Percentiles rank a stretch among this genome's conserved stretches.
phyloP scores from a whole-genome alignment of 1,140 invertebrate genomes.

The Bicyclus anynana region DNA sequence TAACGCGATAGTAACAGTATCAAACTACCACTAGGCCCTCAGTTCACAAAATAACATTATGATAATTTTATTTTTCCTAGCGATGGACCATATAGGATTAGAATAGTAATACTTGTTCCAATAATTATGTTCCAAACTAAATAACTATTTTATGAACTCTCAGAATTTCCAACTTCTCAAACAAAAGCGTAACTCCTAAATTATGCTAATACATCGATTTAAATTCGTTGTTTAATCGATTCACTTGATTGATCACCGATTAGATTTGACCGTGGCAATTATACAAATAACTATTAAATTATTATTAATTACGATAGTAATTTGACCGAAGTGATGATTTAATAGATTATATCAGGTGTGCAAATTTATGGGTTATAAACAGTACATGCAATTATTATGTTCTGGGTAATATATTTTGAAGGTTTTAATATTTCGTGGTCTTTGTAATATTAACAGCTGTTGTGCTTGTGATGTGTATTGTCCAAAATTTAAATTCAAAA shows the following conservation, averaged over 20 bases:
- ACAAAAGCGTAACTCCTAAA: not conserved
- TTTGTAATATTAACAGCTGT: no score
- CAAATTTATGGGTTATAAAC: no score
- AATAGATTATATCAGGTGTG: no score
- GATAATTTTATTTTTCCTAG: not conserved
- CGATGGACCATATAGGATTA: slow-evolving; percentile 1
- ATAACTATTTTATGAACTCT: not conserved
- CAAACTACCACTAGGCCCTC: no score
- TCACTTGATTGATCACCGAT: slow-evolving; percentile 35
- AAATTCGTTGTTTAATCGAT: slow-evolving; percentile 45
- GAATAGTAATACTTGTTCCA: not conserved
- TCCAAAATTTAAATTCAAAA: no score
- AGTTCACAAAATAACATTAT: slow-evolving; percentile 1
- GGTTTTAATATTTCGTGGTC: no score
- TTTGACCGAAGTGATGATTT: no score
- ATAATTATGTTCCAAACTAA: not conserved
- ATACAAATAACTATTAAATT: slow-evolving; percentile 39
- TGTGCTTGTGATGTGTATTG: no score
- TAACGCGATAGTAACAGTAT: no score
- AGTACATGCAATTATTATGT: no score
- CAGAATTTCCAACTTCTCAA: not conserved
- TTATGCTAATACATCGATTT: slow-evolving; percentile 45
- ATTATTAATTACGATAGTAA: slow-evolving; percentile 45
- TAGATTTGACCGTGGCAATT: slow-evolving; percentile 25
- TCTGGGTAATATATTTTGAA: no score